Percentiles rank a stretch among this genome's conserved stretches.
These are phyloP conservation scores for Melanargia galathea DNA, from an alignment of 2,888 invertebrate species.

Conservation along the genomic window DNA sequence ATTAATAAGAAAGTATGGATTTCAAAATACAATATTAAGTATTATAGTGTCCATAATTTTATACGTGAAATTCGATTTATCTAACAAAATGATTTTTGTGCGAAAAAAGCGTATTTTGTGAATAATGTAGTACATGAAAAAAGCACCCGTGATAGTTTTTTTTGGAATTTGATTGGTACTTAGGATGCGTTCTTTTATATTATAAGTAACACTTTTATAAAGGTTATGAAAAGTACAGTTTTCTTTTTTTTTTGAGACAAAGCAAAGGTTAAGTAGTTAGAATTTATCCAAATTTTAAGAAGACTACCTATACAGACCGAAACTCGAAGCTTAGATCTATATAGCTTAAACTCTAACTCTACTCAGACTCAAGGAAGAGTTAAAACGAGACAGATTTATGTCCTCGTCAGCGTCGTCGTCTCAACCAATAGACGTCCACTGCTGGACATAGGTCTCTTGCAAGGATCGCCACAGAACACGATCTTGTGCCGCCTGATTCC, in stretches of 20 bases:
- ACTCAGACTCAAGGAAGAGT: too few relatives aligned
- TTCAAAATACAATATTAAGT: background rate
- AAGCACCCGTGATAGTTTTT: background rate
- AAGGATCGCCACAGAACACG: too few relatives aligned
- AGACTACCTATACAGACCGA: too few relatives aligned
- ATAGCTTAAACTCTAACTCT: too few relatives aligned
- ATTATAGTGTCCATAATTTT: background rate
- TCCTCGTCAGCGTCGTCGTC: too few relatives aligned
- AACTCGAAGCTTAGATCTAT: too few relatives aligned
- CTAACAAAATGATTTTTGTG: background rate
- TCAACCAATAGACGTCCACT: too few relatives aligned
- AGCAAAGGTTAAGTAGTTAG: background rate
- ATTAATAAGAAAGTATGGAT: background rate
- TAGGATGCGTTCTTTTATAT: background rate
- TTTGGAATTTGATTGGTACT: background rate
- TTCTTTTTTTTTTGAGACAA: background rate
- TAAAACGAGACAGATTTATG: too few relatives aligned
- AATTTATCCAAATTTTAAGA: too few relatives aligned
- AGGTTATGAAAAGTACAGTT: background rate
- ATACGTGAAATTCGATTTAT: background rate
- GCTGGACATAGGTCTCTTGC: too few relatives aligned
- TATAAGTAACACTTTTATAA: background rate
- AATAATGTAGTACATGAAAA: slow-evolving; percentile 6
- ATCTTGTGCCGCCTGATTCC: too few relatives aligned
- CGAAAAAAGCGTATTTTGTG: background rate